phyloP scores from a whole-genome alignment of 2,113 vertebrate species.

The Meleagris gallopavo region DNA sequence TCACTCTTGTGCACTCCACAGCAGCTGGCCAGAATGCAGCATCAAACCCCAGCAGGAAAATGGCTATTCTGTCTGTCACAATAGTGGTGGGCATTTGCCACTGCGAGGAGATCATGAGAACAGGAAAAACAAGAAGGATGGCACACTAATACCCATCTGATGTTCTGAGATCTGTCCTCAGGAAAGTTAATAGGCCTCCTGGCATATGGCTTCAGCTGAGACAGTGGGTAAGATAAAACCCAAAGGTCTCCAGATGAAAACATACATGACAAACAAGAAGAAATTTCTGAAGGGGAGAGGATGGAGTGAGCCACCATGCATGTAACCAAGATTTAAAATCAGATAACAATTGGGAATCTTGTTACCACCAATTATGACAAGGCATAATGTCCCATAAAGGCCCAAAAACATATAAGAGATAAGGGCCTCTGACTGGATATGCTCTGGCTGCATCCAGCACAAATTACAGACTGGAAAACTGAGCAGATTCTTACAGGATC shows the following conservation, averaged over 20 bases:
- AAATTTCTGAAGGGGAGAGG: conserved; percentile 27
- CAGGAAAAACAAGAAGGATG: conserved; percentile 57
- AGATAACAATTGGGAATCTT: conserved; percentile 38
- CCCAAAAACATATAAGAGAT: conserved; percentile 8
- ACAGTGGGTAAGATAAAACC: conserved; percentile 42
- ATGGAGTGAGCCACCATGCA: not conserved
- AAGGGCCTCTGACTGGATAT: not conserved
- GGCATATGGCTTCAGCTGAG: conserved; percentile 67
- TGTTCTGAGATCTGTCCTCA: conserved; percentile 56
- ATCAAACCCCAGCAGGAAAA: conserved; percentile 41
- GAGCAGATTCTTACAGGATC: conserved; percentile 43
- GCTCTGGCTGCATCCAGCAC: not conserved
- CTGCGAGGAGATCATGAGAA: conserved; percentile 60
- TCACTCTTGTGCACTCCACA: conserved; percentile 28
- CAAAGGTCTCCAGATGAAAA: conserved; percentile 55
- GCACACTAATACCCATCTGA: conserved; percentile 27
- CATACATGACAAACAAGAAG: conserved; percentile 43
- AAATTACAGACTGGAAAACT: conserved; percentile 39
- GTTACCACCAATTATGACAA: conserved; percentile 42
- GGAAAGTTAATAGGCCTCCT: conserved; percentile 60
- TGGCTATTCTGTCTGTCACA: conserved; percentile 53
- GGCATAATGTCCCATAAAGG: not conserved
- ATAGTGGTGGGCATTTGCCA: conserved; percentile 54
- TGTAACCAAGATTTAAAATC: conserved; percentile 31
- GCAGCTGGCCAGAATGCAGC: conserved; percentile 25